Evolutionary conservation across 2,888 invertebrate species (phyloP).

Genomic region (Amphiduros pacificus): DNA sequence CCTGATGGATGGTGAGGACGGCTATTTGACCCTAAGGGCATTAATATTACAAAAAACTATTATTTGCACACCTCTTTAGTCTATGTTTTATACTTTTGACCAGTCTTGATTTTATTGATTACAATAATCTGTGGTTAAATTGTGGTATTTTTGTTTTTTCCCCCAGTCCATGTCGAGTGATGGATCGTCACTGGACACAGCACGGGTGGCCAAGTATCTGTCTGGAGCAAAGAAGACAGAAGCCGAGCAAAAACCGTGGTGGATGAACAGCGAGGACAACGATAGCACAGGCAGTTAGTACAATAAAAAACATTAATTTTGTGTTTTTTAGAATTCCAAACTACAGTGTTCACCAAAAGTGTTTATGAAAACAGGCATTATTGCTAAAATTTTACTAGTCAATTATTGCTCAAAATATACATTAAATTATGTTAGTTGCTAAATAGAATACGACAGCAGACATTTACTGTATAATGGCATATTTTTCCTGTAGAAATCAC

Average conservation of each 20-base stretch:
- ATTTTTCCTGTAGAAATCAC: too few relatives aligned
- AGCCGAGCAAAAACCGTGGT: slow-evolving; percentile 31
- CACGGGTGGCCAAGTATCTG: slow-evolving; percentile 40
- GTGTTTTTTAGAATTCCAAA: background rate
- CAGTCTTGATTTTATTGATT: too few relatives aligned
- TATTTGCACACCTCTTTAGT: background rate
- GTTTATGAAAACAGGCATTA: too few relatives aligned
- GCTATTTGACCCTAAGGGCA: background rate
- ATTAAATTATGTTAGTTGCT: too few relatives aligned
- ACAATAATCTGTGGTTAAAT: background rate
- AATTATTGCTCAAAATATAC: too few relatives aligned
- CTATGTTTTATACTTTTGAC: background rate
- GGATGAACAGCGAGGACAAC: slow-evolving; percentile 32
- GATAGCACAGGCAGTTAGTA: background rate
- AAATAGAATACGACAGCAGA: too few relatives aligned
- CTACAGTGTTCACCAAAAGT: too few relatives aligned
- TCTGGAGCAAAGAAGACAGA: slow-evolving; percentile 32
- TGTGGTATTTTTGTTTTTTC: background rate
- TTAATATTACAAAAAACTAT: background rate
- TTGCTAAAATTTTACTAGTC: too few relatives aligned
- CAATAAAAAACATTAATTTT: background rate
- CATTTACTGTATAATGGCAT: too few relatives aligned
- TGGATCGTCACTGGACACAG: slow-evolving; percentile 44
- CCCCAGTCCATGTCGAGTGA: slow-evolving; percentile 49
- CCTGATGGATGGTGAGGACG: background rate